Percentiles rank a stretch among this genome's conserved stretches.
Conservation (phyloP, 2,797 vertebrate species). For the Gila robusta region DNA sequence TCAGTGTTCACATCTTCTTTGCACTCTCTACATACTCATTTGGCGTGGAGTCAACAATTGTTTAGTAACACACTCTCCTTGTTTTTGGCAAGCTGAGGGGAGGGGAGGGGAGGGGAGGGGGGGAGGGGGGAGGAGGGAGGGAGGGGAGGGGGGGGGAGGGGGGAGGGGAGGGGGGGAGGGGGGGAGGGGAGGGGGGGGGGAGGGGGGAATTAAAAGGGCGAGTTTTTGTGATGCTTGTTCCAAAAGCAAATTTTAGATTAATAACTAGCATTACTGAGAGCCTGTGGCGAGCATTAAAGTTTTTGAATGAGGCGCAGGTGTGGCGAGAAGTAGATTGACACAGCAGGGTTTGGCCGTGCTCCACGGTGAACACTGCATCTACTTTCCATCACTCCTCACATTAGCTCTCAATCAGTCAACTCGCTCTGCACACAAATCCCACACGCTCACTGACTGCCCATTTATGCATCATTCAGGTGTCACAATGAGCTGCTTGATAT, state of each 20-base stretch:
- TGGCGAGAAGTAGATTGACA: conserved; percentile 46
- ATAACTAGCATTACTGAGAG: conserved; percentile 26
- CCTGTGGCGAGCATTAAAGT: conserved; percentile 40
- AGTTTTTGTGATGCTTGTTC: conserved; percentile 28
- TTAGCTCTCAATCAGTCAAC: conserved; percentile 39
- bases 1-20: background rate
- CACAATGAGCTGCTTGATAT: background rate
- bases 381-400: conserved; percentile 39
- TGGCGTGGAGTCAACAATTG: conserved; percentile 35
- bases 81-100: conserved; percentile 16
- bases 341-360: conserved; percentile 33
- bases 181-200: background rate
- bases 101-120: background rate
- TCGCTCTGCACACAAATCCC: background rate
- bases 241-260: conserved; percentile 40
- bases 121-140: too few relatives aligned
- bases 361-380: conserved; percentile 22
- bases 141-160: too few relatives aligned
- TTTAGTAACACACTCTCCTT: conserved; percentile 26
- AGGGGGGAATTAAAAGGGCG: conserved; percentile 15
- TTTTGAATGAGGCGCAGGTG: conserved; percentile 32
- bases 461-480: background rate
- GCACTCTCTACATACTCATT: conserved; percentile 11
- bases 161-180: too few relatives aligned
- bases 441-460: background rate